Evolutionary conservation across 2,113 vertebrate species (phyloP).

Genomic region (Dasypus novemcinctus): DNA sequence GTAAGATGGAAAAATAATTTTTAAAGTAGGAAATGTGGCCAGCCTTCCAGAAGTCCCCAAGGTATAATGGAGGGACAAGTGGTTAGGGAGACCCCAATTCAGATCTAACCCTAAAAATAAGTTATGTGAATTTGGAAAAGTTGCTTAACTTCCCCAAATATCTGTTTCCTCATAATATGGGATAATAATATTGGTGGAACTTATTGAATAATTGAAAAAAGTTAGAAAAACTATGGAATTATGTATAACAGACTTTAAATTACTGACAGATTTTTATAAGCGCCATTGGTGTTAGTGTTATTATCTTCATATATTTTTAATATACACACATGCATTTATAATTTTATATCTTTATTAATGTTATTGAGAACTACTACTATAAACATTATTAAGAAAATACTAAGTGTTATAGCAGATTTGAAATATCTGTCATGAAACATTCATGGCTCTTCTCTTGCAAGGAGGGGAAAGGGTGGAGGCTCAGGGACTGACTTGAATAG

Average conservation of each 20-base stretch:
- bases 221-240: not conserved
- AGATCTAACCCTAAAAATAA: not conserved
- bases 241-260: not conserved
- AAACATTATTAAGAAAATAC: no score
- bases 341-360: not conserved
- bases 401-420: not conserved
- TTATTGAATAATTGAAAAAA: not conserved
- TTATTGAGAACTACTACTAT: no score
- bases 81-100: not conserved
- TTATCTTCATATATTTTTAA: not conserved
- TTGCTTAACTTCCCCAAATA: not conserved
- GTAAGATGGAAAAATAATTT: not conserved
- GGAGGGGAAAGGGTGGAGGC: not conserved
- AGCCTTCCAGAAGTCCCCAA: not conserved
- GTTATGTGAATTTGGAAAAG: not conserved
- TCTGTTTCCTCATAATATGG: not conserved
- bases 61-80: not conserved
- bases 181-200: not conserved
- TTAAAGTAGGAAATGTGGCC: not conserved
- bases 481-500: not conserved
- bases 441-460: not conserved
- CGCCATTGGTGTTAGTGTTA: not conserved
- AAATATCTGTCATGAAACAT: not conserved
- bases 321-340: not conserved
- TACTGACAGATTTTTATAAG: not conserved